phyloP scores from a whole-genome alignment of 2,113 vertebrate species.

The Cebidichthys violaceus region DNA sequence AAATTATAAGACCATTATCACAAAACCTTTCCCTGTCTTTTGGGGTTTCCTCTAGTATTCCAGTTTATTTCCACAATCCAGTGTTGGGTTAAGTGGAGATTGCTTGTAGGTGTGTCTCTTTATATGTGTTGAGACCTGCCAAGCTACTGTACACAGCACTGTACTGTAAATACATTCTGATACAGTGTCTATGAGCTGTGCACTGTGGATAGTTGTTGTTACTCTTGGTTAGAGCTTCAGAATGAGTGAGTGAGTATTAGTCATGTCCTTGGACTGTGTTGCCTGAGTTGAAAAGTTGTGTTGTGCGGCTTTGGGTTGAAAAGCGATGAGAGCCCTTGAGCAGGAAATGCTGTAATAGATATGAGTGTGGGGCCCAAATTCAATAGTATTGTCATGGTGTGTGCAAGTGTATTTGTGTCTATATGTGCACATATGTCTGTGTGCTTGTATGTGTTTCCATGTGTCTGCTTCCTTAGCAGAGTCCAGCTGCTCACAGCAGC shows the following conservation, averaged over 20 bases:
- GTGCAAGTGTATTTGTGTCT: conserved; percentile 1
- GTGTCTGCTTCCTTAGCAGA: conserved; percentile 30
- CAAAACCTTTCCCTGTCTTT: not conserved
- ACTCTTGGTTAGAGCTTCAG: not conserved
- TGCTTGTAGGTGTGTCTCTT: not conserved
- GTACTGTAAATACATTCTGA: not conserved
- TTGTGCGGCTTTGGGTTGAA: conserved; percentile 20
- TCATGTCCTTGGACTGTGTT: conserved; percentile 28
- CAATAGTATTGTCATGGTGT: conserved; percentile 22
- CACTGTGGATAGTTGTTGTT: conserved; percentile 7
- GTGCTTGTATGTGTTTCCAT: conserved; percentile 24
- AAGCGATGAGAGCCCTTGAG: conserved; percentile 30
- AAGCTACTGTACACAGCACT: not conserved
- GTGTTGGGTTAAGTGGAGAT: not conserved
- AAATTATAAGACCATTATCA: not conserved
- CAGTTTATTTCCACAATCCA: not conserved
- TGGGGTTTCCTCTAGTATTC: not conserved
- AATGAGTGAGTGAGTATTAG: conserved; percentile 25
- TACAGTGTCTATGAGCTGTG: not conserved
- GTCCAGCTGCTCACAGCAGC: conserved; percentile 52
- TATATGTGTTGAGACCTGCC: not conserved
- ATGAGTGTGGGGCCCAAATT: not conserved
- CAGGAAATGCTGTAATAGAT: conserved; percentile 34
- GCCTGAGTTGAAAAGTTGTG: conserved; percentile 24
- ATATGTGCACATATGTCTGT: conserved; percentile 15